Evolutionary conservation across 2,797 vertebrate species (phyloP).

Genomic region (Sebastolobus altivelis): DNA sequence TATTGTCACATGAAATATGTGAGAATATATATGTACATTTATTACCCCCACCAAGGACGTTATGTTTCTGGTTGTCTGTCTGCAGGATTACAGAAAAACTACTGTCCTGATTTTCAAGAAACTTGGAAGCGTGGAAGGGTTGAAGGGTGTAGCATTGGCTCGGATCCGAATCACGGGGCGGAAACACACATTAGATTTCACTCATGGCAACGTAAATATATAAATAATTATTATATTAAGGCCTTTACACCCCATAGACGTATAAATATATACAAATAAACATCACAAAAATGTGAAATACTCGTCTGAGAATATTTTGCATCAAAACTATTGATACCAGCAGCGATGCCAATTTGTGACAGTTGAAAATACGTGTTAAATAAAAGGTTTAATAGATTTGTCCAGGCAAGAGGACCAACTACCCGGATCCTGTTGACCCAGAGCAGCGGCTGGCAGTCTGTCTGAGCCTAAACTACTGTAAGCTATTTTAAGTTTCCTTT

Average conservation of each 20-base stretch:
- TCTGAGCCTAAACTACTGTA: too few species aligned
- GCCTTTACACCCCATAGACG: too few species aligned
- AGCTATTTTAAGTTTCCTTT: too few species aligned
- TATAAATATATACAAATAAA: neutral
- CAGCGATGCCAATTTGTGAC: neutral
- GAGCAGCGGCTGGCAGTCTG: too few species aligned
- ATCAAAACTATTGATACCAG: neutral
- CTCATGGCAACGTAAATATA: too few species aligned
- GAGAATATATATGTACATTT: conserved; percentile 22
- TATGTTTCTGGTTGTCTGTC: neutral
- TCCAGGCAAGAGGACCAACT: neutral
- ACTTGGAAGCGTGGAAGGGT: neutral
- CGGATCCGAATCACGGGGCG: too few species aligned
- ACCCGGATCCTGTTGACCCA: neutral
- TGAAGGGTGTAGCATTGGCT: too few species aligned
- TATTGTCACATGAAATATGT: neutral
- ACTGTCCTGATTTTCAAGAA: neutral
- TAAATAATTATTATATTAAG: too few species aligned
- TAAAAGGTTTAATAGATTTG: neutral
- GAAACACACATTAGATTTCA: too few species aligned
- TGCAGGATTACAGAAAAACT: neutral
- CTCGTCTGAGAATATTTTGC: neutral
- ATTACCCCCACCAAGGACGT: neutral
- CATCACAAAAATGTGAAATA: neutral
- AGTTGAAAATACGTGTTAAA: neutral